Conservation (phyloP, 2,797 vertebrate species). For the Corythornis leucogaster region DNA sequence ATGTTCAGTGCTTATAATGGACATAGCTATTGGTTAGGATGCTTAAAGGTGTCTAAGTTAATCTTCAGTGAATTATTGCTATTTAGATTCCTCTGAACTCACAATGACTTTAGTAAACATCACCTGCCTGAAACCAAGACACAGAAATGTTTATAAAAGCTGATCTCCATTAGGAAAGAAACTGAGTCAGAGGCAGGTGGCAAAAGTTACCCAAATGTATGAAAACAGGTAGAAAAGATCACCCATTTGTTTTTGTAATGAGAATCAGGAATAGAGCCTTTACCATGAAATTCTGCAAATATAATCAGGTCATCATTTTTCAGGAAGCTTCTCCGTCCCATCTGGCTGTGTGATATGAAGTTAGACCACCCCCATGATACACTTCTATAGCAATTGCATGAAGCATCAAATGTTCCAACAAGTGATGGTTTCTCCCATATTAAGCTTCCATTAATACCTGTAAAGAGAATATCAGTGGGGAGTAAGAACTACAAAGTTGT, state of each 20-base stretch:
- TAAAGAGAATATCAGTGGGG: background rate
- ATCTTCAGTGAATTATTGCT: background rate
- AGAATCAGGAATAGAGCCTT: background rate
- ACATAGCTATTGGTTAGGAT: background rate
- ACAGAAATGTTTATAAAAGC: background rate
- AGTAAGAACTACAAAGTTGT: background rate
- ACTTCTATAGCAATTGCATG: conserved; percentile 77
- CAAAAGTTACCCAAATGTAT: background rate
- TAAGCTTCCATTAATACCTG: conserved; percentile 55
- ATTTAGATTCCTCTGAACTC: background rate
- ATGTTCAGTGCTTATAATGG: background rate
- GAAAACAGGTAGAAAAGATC: background rate
- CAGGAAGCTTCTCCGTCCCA: conserved; percentile 82
- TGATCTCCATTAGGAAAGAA: background rate
- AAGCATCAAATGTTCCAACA: conserved; percentile 64
- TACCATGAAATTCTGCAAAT: conserved; percentile 88
- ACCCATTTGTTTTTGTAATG: background rate
- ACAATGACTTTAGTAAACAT: background rate
- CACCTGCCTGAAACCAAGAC: background rate
- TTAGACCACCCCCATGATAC: conserved; percentile 73
- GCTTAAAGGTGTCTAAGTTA: background rate
- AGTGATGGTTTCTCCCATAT: conserved; percentile 85
- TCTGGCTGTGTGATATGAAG: conserved; percentile 84
- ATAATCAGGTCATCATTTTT: conserved; percentile 91
- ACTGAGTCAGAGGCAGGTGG: background rate